phyloP scores from a whole-genome alignment of 1,140 invertebrate species.

The Bombus confusus region DNA sequence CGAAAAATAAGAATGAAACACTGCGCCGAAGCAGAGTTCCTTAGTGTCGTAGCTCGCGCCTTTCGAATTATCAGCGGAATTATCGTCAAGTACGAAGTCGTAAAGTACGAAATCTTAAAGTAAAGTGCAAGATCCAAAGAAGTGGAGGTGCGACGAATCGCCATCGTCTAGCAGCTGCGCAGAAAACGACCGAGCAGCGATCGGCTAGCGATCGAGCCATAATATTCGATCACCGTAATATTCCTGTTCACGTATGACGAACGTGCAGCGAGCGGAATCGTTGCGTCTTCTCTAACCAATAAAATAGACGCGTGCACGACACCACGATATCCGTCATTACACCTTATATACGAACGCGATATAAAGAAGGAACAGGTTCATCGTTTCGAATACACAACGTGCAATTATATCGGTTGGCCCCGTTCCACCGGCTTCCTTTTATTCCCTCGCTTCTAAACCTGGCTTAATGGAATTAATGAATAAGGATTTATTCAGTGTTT shows the following conservation, averaged over 20 bases:
- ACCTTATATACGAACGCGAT: not conserved
- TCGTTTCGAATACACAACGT: slow-evolving; percentile 6
- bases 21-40: too few relatives aligned
- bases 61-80: too few relatives aligned
- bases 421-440: not conserved
- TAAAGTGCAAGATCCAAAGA: too few relatives aligned
- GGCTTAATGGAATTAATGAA: slow-evolving; percentile 25
- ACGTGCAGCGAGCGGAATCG: not conserved
- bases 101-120: too few relatives aligned
- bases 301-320: slow-evolving; percentile 2
- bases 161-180: too few relatives aligned
- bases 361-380: not conserved
- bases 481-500: slow-evolving; percentile 20
- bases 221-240: slow-evolving; percentile 16
- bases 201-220: not conserved
- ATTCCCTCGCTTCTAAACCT: not conserved
- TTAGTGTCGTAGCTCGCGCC: too few relatives aligned
- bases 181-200: too few relatives aligned
- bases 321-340: slow-evolving; percentile 21
- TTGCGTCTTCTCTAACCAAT: not conserved
- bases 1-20: too few relatives aligned
- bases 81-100: too few relatives aligned
- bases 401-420: slow-evolving; percentile 17
- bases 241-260: slow-evolving; percentile 24
- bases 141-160: too few relatives aligned